Base-by-base conservation (phyloP, 1,140 invertebrate species). In the Sesamia nonagrioides region DNA sequence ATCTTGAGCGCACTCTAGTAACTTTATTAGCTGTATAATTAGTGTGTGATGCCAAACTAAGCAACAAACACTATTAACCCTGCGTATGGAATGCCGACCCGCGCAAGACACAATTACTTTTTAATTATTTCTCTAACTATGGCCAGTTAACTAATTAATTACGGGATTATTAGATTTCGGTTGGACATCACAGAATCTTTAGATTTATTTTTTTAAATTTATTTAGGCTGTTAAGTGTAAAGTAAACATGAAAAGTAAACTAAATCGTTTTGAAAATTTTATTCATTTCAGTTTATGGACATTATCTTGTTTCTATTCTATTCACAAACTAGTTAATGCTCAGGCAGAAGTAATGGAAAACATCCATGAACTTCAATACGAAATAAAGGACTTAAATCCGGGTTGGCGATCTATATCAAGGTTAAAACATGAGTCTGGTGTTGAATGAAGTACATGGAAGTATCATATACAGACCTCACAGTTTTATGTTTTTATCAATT, bases 361-460 rank as follows among this genome's bases (percentile, higher is more conserved):
- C 58, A 73, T 88, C 71, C 63, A 80, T 68, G 73, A 82, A 58
- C 73, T 88, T 61, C 13, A 81, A 45, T 42, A 83, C 79, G 71
- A 72, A 33, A 73, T 92, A 52, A 85, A 79, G 72, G 94, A 95
- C 76, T 87, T 95, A 71, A 77, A 81, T 77, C 83, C 83, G 50
- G 95, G 94, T 11, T 95, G 94, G 95, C 72, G 76, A 37, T 79
- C 92, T 56, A 73, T 92, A 52, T 81, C 79, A 40, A 90, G 92
- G 84, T 77, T 81, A 15, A 93, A 88, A 89, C 94, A 95, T 89
- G 85, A 89, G 6, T 94, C 95, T 73, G 95, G 95, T 89, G 85
- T 92, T 81, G 95, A 95, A 87, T 95, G 95, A 94, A 93, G 77
- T 54, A 89, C 88, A 66, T 95, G 92, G 93, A 95, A 95, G 88